These are phyloP conservation scores for Thaumatotibia leucotreta DNA, from an alignment of 1,140 invertebrate genomes.

Conservation along the genomic window DNA sequence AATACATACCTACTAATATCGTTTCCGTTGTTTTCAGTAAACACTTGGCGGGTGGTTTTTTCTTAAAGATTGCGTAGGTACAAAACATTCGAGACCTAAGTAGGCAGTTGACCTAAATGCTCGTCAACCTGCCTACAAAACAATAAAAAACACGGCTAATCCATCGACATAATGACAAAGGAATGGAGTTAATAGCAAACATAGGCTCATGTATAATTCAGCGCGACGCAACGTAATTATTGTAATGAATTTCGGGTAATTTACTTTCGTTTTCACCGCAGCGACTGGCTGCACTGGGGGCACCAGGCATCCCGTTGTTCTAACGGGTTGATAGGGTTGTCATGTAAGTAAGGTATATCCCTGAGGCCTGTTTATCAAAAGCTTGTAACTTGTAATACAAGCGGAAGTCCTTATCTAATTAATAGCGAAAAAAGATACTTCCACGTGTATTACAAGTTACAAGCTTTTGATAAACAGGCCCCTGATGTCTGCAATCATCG, in stretches of 20 bases:
- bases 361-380: too few relatives aligned
- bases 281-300: neutral
- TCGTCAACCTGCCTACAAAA: too few relatives aligned
- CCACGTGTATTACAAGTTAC: too few relatives aligned
- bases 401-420: too few relatives aligned
- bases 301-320: neutral
- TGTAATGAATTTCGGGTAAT: slow-evolving; percentile 10
- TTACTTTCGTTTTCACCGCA: slow-evolving; percentile 30
- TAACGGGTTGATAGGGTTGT: neutral
- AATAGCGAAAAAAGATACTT: too few relatives aligned
- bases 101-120: neutral
- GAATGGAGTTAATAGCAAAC: neutral
- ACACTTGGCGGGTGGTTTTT: too few relatives aligned
- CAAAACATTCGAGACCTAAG: neutral
- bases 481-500: too few relatives aligned
- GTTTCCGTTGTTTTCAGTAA: too few relatives aligned
- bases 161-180: neutral
- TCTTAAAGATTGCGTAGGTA: neutral
- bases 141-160: neutral
- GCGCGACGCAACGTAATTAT: neutral
- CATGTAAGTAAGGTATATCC: too few relatives aligned
- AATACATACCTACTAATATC: too few relatives aligned
- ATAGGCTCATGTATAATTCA: slow-evolving; percentile 4
- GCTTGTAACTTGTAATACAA: too few relatives aligned
- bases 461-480: too few relatives aligned